These are phyloP conservation scores for Glomeris maerens DNA, from an alignment of 1,140 invertebrate species.

Conservation along the genomic window DNA sequence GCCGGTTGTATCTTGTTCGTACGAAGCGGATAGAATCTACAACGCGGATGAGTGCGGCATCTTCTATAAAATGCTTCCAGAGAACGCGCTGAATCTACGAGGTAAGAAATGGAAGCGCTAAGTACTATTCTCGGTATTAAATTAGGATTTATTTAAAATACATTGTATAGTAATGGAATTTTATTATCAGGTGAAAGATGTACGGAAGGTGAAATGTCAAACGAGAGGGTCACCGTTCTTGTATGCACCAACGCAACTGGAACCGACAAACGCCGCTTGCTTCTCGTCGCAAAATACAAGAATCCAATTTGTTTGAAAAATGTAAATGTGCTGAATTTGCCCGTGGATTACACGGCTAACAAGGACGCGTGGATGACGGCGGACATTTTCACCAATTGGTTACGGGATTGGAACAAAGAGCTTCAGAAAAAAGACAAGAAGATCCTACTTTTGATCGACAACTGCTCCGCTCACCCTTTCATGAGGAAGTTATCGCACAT, in stretches of 20 bases:
- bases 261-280: constrained; percentile 15
- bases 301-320: constrained; percentile 19
- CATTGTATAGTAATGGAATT: too few relatives aligned
- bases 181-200: constrained; percentile 15
- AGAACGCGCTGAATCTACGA: too few relatives aligned
- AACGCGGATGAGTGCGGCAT: too few relatives aligned
- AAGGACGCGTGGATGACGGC: constrained; percentile 22
- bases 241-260: constrained; percentile 15
- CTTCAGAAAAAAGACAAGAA: constrained; percentile 14
- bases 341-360: constrained; percentile 14
- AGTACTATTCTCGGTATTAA: too few relatives aligned
- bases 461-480: neutral
- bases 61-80: too few relatives aligned
- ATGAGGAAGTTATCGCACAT: constrained; percentile 9
- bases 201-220: constrained; percentile 18
- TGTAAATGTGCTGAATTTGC: constrained; percentile 13
- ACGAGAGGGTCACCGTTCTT: constrained; percentile 16
- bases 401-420: constrained; percentile 13
- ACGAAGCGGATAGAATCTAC: too few relatives aligned
- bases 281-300: constrained; percentile 18
- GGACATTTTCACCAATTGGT: constrained; percentile 18
- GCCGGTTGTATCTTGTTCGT: too few relatives aligned
- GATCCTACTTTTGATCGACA: constrained; percentile 15
- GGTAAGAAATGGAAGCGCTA: too few relatives aligned
- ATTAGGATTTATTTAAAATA: too few relatives aligned